phyloP scores from a whole-genome alignment of 2,888 invertebrate genomes.

The Apodemia hepburni region DNA sequence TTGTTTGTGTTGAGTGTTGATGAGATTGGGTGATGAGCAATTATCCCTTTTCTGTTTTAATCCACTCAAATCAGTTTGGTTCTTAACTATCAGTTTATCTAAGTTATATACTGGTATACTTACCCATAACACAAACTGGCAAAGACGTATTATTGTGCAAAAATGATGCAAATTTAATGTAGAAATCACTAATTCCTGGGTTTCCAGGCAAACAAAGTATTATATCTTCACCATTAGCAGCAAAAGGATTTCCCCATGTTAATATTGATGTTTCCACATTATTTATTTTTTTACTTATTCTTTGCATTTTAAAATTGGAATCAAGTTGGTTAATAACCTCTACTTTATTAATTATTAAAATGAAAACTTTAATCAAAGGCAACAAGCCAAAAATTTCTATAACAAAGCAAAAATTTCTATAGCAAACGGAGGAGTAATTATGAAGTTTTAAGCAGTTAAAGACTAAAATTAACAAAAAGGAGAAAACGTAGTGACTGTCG shows the following conservation, averaged over 20 bases:
- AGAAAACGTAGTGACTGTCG: too few relatives aligned
- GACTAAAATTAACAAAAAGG: too few relatives aligned
- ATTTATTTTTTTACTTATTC: constrained; percentile 67
- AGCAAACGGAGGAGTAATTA: too few relatives aligned
- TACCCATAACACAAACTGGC: constrained; percentile 90
- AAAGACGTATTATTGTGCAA: constrained; percentile 82
- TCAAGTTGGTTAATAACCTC: background rate
- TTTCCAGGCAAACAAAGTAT: constrained; percentile 92
- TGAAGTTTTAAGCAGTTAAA: too few relatives aligned
- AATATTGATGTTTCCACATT: constrained; percentile 86
- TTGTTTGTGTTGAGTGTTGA: too few relatives aligned
- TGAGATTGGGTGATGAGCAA: too few relatives aligned
- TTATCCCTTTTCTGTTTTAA: too few relatives aligned
- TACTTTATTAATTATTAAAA: too few relatives aligned
- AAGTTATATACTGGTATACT: constrained; percentile 32
- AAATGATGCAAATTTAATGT: constrained; percentile 85
- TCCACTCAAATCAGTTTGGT: too few relatives aligned
- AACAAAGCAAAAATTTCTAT: too few relatives aligned
- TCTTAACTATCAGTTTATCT: background rate
- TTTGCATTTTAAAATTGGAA: constrained; percentile 37
- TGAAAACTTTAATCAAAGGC: too few relatives aligned
- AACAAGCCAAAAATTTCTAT: too few relatives aligned
- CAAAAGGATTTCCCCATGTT: constrained; percentile 86
- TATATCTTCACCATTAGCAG: constrained; percentile 78
- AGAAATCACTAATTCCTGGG: constrained; percentile 92